Base-by-base conservation (phyloP, 2,888 invertebrate genomes). In the Pecten maximus region DNA sequence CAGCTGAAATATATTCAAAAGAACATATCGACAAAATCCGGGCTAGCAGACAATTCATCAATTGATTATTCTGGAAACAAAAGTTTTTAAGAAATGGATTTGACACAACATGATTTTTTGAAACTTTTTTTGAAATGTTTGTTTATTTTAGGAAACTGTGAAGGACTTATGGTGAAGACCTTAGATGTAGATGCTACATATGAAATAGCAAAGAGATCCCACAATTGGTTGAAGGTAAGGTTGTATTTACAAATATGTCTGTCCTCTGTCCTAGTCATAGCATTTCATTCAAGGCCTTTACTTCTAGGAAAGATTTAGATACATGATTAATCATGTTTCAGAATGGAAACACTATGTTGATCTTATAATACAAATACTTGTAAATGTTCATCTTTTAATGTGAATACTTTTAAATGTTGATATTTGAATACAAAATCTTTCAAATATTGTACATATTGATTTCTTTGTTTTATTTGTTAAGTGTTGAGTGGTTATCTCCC, bases 111-210 rank as follows among this genome's bases (percentile, higher is more conserved):
- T n/a, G n/a, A n/a, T n/a, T n/a, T n/a, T n/a, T n/a, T n/a, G n/a
- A n/a, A n/a, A n/a, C n/a, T 88, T 39, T 40, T 23, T 40, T 88
- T 88, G 28, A 35, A 40, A 48, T 60, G 15, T 88, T 88, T 60
- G 44, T 90, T 91, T 90, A 12, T 96, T 95, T 92, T 96, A 97
- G 99, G 98, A 90, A 99, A 99, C 96, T 99, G 99, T 97, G 99
- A 99, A 97, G 99, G 99, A 0, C 97, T 99, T 91, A 99, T 99
- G 99, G 98, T 99, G 12, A 99, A 99, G 97, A 98, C 99, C 0
- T 97, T 99, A 89, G 98, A 98, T 94, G 98, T 98, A 48, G 98
- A 98, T 95, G 99, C 99, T 0, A 98, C 98, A 0, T 99, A 99
- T 97, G 99, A 99, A 97, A 99, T 99, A 94, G 99, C 99, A 0